These are phyloP conservation scores for Phyllotis vaccarum DNA, from an alignment of 2,797 vertebrate genomes.

Conservation along the genomic window DNA sequence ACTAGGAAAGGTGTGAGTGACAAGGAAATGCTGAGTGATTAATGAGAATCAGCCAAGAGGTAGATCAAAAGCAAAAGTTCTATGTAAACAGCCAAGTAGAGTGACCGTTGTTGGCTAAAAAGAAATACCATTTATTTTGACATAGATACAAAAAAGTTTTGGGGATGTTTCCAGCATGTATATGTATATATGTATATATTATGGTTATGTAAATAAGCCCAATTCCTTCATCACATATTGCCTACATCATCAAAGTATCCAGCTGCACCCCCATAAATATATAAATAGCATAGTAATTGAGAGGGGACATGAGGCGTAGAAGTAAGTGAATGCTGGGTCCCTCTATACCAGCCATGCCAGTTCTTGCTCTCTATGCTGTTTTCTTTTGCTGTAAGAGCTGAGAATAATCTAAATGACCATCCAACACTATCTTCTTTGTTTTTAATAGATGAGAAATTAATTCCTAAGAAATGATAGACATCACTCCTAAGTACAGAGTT, in stretches of 20 bases:
- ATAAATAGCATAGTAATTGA: neutral
- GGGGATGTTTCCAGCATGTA: neutral
- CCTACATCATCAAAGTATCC: neutral
- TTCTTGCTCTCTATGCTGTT: neutral
- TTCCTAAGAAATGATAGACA: neutral
- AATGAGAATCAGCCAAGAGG: neutral
- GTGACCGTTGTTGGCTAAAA: neutral
- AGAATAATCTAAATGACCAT: neutral
- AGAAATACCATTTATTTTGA: neutral
- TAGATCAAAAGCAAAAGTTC: neutral
- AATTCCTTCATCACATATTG: neutral
- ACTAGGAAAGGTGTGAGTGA: rapidly evolving
- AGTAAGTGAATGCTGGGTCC: neutral
- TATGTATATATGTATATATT: neutral
- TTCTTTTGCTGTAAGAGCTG: neutral
- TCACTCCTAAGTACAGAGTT: neutral
- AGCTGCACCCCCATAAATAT: neutral
- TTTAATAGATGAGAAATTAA: neutral
- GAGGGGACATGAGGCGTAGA: neutral
- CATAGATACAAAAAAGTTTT: neutral
- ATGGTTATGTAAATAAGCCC: neutral
- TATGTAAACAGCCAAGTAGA: neutral
- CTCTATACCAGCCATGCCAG: neutral
- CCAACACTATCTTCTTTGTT: neutral
- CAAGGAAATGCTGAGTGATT: neutral